Conservation (phyloP, 2,113 vertebrate species). For the Pomatostomus ruficeps region DNA sequence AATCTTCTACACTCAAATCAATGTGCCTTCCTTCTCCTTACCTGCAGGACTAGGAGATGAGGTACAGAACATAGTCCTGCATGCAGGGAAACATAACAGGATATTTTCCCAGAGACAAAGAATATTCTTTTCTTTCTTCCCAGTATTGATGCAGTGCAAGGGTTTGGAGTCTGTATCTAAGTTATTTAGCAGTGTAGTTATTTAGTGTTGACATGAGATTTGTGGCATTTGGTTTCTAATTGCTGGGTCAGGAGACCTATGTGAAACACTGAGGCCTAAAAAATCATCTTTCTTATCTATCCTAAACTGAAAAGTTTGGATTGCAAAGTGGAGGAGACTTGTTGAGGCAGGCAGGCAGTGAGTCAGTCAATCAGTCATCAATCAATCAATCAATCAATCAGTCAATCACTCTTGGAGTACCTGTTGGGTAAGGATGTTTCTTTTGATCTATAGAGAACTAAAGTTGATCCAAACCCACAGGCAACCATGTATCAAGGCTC, state of each 20-base stretch:
- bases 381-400: not conserved
- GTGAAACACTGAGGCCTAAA: not conserved
- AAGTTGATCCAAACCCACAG: not conserved
- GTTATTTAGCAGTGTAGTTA: not conserved
- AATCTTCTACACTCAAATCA: not conserved
- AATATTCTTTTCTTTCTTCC: not conserved
- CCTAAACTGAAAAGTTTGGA: not conserved
- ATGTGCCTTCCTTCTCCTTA: not conserved
- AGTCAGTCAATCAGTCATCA: not conserved
- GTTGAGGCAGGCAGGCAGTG: not conserved
- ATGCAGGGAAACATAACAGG: fast-evolving
- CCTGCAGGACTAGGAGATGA: not conserved
- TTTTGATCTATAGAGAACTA: not conserved
- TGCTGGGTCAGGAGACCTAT: not conserved
- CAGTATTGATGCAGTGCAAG: not conserved
- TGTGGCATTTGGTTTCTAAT: not conserved
- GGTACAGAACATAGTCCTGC: not conserved
- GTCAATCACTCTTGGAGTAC: not conserved
- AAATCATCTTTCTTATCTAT: not conserved
- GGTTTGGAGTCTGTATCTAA: not conserved
- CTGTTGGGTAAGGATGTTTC: not conserved
- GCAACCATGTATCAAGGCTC: not conserved
- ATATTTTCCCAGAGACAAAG: not conserved
- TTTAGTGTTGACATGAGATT: not conserved
- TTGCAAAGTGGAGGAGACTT: not conserved